A percentile compares a stretch with the other conserved stretches of the same genome.
These are phyloP conservation scores for Acrobasis consociella DNA, from an alignment of 2,888 invertebrate genomes.

Conservation along the genomic window DNA sequence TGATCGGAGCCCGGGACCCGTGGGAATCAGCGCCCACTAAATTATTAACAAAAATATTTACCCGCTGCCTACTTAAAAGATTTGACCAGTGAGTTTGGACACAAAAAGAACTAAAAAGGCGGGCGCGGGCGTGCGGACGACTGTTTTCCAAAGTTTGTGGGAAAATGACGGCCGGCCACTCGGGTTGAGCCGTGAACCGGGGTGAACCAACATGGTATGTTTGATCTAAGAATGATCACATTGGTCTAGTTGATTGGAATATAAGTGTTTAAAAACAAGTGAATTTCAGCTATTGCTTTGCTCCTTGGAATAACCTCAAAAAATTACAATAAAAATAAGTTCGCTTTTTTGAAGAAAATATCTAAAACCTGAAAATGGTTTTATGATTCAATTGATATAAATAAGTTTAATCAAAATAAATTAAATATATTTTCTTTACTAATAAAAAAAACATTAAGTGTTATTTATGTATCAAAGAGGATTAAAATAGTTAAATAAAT, in stretches of 20 bases:
- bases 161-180: slow-evolving; percentile 64
- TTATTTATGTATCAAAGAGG: too few species aligned
- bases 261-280: neutral
- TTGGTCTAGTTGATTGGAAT: slow-evolving; percentile 1
- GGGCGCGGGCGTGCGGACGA: slow-evolving; percentile 58
- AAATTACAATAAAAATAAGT: too few species aligned
- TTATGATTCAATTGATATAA: too few species aligned
- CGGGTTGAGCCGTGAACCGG: too few species aligned
- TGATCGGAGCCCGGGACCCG: slow-evolving; percentile 60
- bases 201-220: slow-evolving; percentile 59
- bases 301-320: too few species aligned
- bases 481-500: too few species aligned
- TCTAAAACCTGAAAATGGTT: too few species aligned
- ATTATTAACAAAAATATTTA: slow-evolving; percentile 83
- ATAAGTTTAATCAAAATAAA: too few species aligned
- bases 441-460: too few species aligned
- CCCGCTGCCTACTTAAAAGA: slow-evolving; percentile 81
- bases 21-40: slow-evolving; percentile 74
- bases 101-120: slow-evolving; percentile 58
- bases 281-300: too few species aligned
- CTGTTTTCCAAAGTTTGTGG: slow-evolving; percentile 75
- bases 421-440: too few species aligned
- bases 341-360: too few species aligned
- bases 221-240: slow-evolving; percentile 40
- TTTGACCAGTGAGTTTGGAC: slow-evolving; percentile 79